phyloP scores from a whole-genome alignment of 2,113 vertebrate species.

The Prinia subflava region DNA sequence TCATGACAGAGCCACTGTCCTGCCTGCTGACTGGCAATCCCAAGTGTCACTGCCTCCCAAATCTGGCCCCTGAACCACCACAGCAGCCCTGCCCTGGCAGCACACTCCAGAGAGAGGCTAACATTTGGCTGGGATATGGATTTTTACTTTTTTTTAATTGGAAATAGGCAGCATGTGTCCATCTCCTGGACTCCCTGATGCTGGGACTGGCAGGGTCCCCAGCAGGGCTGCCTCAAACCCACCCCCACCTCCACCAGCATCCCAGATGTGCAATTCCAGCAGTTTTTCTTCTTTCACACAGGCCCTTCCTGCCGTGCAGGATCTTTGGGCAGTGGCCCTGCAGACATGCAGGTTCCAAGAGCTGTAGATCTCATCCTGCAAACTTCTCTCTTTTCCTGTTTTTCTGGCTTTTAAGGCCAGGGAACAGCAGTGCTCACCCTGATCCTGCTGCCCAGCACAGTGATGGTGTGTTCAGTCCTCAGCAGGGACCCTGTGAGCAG shows the following conservation, averaged over 20 bases:
- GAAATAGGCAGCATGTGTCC: background rate
- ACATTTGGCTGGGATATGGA: background rate
- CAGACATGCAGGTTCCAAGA: background rate
- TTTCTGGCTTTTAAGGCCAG: background rate
- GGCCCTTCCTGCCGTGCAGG: background rate
- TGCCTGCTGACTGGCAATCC: background rate
- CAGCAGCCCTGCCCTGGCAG: background rate
- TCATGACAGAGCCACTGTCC: background rate
- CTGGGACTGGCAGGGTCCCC: background rate
- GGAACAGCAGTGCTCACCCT: background rate
- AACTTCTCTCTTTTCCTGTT: background rate
- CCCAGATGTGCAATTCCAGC: background rate
- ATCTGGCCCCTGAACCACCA: background rate
- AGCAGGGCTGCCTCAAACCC: background rate
- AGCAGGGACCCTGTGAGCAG: background rate
- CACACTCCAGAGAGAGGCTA: background rate
- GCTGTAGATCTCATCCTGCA: background rate
- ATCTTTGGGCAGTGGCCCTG: background rate
- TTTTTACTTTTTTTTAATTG: background rate
- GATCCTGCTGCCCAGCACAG: background rate
- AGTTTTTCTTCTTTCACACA: background rate
- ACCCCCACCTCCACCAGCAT: background rate
- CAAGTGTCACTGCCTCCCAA: background rate
- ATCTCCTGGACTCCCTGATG: background rate
- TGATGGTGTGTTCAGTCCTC: background rate